Evolutionary conservation across 2,113 vertebrate genomes (phyloP).

Genomic region (Heliornis fulica): DNA sequence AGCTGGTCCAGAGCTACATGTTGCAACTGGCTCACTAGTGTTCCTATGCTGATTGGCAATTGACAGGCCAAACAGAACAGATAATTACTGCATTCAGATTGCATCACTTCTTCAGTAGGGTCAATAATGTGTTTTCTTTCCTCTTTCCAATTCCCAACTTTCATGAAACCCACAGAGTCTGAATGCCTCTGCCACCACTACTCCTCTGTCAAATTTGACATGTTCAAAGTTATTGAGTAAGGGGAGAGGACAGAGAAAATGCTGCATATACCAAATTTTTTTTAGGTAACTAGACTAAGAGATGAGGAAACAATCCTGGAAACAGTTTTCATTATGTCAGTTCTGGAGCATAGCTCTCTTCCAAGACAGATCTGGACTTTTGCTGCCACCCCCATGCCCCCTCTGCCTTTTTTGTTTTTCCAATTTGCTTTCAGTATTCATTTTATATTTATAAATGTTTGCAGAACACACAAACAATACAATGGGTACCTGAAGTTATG

Average conservation of each 20-base stretch:
- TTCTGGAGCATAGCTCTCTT: not conserved
- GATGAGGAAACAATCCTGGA: not conserved
- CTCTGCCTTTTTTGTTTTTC: fast-evolving
- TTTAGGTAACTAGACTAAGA: not conserved
- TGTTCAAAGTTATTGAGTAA: not conserved
- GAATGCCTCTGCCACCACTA: not conserved
- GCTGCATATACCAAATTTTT: not conserved
- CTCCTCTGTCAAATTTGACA: not conserved
- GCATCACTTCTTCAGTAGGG: not conserved
- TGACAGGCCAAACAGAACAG: not conserved
- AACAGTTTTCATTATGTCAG: not conserved
- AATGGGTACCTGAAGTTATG: not conserved
- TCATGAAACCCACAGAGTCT: not conserved
- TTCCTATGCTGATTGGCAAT: not conserved
- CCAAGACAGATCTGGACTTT: not conserved
- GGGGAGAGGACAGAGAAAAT: not conserved
- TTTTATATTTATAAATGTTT: not conserved
- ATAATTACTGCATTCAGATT: not conserved
- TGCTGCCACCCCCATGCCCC: fast-evolving
- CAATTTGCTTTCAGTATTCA: not conserved
- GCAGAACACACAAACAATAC: not conserved
- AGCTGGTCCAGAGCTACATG: not conserved
- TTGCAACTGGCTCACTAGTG: not conserved
- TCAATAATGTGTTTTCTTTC: not conserved
- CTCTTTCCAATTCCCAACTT: not conserved